Base-by-base conservation (phyloP, 2,888 invertebrate genomes). In the Thecocarcelia acutangulata region DNA sequence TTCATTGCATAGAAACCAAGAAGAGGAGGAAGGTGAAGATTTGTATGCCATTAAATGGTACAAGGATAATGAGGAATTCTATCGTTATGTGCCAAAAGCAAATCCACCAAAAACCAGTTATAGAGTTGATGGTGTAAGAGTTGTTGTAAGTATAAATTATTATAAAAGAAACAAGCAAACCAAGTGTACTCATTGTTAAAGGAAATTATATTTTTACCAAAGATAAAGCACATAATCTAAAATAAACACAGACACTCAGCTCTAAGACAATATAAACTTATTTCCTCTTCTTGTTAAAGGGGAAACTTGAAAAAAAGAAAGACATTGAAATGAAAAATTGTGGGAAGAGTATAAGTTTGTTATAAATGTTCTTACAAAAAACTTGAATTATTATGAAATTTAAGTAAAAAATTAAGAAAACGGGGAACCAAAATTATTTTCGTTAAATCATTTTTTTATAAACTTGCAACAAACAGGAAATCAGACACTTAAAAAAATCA, bases 1-100 rank as follows among this genome's bases (percentile, higher is more conserved):
- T 11, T 52, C 76, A 11, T 63, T 61, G 12, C 17, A 77, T 17
- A 73, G 69, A 28, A 81, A 83, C 12, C 69, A 82, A 8, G 77
- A 70, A 40, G 82, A 83, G 5, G 74, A 72, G 3, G 82, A 93
- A 46, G 92, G 92, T 66, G 94, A 95, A 90, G 93, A 92, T 28
- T 91, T 96, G 68, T 96, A 96, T 90, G 94, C 96, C 19, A 95
- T 96, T 87, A 96, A 96, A 91, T 96, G 96, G 96, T 96, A 96
- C 92, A 94, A 95, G 89, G 96, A 96, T 91, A 94, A 95, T 91
- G 95, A 95, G 87, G 96, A 96, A 90, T 96, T 96, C 91, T 96
- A 95, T 92, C 92, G 95, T 86, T 96, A 92, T 89, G 93, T 96
- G 89, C 96, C 95, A 73, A 94, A 94, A 89, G 93, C 93, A 84